phyloP scores from a whole-genome alignment of 2,888 invertebrate species.

The Microdon myrmicae region DNA sequence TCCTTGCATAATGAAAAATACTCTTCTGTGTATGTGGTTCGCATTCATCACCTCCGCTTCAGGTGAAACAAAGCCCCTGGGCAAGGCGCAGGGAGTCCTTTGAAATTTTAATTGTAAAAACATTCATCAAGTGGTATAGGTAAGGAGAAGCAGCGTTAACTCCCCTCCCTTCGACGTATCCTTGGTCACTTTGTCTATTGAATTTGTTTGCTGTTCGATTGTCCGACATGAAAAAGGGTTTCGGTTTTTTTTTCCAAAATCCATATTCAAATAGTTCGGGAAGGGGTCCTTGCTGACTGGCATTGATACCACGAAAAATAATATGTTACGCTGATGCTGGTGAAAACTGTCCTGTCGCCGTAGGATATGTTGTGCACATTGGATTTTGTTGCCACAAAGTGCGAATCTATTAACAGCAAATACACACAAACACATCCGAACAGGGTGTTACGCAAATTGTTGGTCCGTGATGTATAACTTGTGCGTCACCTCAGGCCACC shows the following conservation, averaged over 20 bases:
- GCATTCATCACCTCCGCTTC: conserved; percentile 51
- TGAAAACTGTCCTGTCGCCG: conserved; percentile 36
- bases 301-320: conserved; percentile 8
- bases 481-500: conserved; percentile 29
- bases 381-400: too few relatives aligned
- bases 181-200: conserved; percentile 33
- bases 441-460: conserved; percentile 41
- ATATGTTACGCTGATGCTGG: conserved; percentile 4
- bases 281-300: conserved; percentile 1
- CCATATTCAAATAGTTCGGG: neutral
- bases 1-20: conserved; percentile 13
- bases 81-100: neutral
- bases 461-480: conserved; percentile 42
- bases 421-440: conserved; percentile 15
- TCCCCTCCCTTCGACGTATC: conserved; percentile 15
- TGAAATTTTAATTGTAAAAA: conserved; percentile 13
- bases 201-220: too few relatives aligned
- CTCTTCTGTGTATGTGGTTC: too few relatives aligned
- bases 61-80: conserved; percentile 27
- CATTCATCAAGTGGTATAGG: conserved; percentile 29
- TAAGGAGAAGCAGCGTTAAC: conserved; percentile 1
- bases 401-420: too few relatives aligned
- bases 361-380: conserved; percentile 38
- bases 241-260: conserved; percentile 4
- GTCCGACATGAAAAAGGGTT: conserved; percentile 28